phyloP scores from a whole-genome alignment of 2,888 invertebrate species.

The Hyposoter dolosus region DNA sequence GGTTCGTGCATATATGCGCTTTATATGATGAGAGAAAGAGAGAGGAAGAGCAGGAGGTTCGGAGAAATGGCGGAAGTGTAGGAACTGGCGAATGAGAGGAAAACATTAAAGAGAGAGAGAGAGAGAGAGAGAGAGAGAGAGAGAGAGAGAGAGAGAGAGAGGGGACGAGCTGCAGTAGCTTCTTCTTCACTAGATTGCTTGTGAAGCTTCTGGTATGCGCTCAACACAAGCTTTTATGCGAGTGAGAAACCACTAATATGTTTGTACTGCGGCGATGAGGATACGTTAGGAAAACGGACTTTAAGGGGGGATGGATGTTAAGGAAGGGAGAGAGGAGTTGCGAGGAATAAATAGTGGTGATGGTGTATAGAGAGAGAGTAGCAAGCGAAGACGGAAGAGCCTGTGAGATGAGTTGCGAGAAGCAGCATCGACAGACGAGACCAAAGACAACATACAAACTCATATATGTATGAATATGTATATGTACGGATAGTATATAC shows the following conservation, averaged over 20 bases:
- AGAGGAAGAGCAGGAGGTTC: neutral
- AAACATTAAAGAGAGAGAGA: constrained; percentile 16
- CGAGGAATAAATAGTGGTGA: constrained; percentile 40
- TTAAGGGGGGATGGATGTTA: neutral
- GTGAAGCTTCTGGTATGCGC: constrained; percentile 59
- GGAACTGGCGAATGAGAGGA: neutral
- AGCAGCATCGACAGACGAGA: constrained; percentile 12
- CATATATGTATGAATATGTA: neutral
- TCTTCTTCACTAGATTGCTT: constrained; percentile 42
- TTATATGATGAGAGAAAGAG: constrained; percentile 20
- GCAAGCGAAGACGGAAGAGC: constrained; percentile 29
- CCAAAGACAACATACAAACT: constrained; percentile 53
- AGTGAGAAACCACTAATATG: constrained; percentile 73
- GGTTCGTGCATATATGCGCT: constrained; percentile 42
- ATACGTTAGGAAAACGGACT: constrained; percentile 63
- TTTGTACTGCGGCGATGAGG: constrained; percentile 71
- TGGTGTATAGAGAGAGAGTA: constrained; percentile 14
- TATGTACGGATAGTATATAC: neutral
- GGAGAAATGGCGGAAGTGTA: constrained; percentile 3
- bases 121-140: constrained; percentile 14
- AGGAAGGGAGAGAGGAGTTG: constrained; percentile 23
- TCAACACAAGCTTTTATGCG: constrained; percentile 66
- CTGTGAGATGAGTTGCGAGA: constrained; percentile 50
- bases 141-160: constrained; percentile 24
- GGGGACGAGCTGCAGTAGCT: constrained; percentile 28